Evolutionary conservation across 2,888 invertebrate species (phyloP).

Genomic region (Athalia circularis): DNA sequence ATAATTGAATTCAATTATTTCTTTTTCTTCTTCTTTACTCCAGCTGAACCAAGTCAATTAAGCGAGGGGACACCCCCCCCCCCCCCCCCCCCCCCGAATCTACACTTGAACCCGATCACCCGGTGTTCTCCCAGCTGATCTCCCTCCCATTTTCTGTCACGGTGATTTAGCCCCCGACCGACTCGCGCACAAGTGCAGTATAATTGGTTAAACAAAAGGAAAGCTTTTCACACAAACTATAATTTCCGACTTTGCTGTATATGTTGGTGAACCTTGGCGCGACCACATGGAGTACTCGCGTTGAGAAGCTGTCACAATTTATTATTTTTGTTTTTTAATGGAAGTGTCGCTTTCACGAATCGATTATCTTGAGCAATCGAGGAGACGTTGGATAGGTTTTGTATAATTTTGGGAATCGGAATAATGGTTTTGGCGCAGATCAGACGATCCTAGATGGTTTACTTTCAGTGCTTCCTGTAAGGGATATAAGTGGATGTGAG

Average conservation of each 20-base stretch:
- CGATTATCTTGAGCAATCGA: too few species aligned
- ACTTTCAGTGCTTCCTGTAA: neutral
- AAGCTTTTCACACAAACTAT: neutral
- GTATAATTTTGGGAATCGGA: too few species aligned
- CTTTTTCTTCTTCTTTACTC: too few species aligned
- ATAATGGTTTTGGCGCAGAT: neutral
- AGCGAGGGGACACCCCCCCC: too few species aligned
- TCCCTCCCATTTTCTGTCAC: slow-evolving; percentile 1
- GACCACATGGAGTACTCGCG: too few species aligned
- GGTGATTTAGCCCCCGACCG: neutral
- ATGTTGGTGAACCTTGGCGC: too few species aligned
- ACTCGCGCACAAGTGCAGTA: neutral
- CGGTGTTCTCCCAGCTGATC: slow-evolving; percentile 20
- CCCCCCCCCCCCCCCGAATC: too few species aligned
- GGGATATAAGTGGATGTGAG: neutral
- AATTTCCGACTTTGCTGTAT: neutral
- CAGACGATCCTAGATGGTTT: slow-evolving; percentile 20
- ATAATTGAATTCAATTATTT: slow-evolving; percentile 7
- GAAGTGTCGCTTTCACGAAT: too few species aligned
- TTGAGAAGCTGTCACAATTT: too few species aligned
- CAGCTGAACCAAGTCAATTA: too few species aligned
- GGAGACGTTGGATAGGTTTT: too few species aligned
- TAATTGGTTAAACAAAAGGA: slow-evolving; percentile 19
- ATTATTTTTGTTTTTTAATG: too few species aligned
- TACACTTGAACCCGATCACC: neutral